A percentile compares a stretch with the other conserved stretches of the same genome.
Conservation (phyloP, 2,113 vertebrate genomes). For the Butorides virescens region DNA sequence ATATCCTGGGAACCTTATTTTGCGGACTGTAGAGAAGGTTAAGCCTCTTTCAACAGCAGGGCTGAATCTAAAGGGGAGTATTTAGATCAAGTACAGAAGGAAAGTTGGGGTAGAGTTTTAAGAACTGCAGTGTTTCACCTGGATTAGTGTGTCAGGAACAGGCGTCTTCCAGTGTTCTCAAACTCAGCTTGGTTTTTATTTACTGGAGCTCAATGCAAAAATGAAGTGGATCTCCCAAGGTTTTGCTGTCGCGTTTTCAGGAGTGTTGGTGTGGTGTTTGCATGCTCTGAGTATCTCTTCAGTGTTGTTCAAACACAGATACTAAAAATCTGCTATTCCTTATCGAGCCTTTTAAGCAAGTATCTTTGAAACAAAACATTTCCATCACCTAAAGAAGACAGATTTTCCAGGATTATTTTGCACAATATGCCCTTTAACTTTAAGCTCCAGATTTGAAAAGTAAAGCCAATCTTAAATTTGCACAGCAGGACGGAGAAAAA, state of each 20-base stretch:
- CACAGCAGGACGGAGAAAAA: background rate
- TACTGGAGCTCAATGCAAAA: background rate
- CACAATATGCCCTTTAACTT: background rate
- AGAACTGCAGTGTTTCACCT: background rate
- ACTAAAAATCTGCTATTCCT: background rate
- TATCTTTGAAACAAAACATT: background rate
- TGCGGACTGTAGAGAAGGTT: background rate
- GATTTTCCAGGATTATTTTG: conserved; percentile 33
- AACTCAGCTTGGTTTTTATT: background rate
- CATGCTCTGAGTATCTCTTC: background rate
- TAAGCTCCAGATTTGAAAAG: background rate
- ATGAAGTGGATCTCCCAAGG: background rate
- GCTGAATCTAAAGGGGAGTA: background rate
- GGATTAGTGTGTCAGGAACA: background rate
- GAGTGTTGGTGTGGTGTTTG: background rate
- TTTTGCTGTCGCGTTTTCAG: background rate
- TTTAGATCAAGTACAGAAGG: background rate
- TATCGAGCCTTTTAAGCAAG: background rate
- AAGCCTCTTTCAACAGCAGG: background rate
- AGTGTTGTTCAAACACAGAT: background rate
- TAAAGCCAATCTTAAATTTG: conserved; percentile 36
- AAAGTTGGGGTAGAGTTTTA: background rate
- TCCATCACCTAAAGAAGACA: background rate
- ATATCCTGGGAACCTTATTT: background rate
- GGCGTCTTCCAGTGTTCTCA: background rate